Conservation (phyloP, 2,113 vertebrate genomes). For the Cnemophilus loriae region DNA sequence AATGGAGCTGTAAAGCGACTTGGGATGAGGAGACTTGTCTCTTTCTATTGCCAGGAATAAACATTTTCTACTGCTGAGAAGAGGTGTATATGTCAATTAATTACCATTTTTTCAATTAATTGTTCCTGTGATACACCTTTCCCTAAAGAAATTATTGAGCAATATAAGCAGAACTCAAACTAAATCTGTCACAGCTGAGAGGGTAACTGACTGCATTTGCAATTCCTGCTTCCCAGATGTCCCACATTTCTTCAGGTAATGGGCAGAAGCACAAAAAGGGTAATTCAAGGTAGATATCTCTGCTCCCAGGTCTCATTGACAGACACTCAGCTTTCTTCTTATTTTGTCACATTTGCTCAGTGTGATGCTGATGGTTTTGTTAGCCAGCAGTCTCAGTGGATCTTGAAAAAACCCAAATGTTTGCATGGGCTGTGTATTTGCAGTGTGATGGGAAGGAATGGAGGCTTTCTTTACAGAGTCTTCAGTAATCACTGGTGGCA, state of each 20-base stretch:
- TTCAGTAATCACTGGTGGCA: background rate
- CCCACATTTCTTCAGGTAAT: slow-evolving; percentile 1
- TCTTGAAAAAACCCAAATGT: background rate
- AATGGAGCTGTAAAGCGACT: slow-evolving; percentile 6
- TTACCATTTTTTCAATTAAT: slow-evolving; percentile 45
- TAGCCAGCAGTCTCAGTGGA: background rate
- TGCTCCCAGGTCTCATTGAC: background rate
- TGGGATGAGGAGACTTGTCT: background rate
- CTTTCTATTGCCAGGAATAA: slow-evolving; percentile 1
- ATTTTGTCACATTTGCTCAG: slow-evolving; percentile 6
- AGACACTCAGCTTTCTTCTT: background rate
- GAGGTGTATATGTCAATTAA: slow-evolving; percentile 25
- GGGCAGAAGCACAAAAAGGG: background rate
- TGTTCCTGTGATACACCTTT: background rate
- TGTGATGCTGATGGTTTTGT: background rate
- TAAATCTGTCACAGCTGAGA: slow-evolving; percentile 5
- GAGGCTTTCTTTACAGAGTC: background rate
- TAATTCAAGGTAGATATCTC: background rate
- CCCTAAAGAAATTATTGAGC: slow-evolving; percentile 13
- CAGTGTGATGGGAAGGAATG: background rate
- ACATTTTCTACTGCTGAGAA: background rate
- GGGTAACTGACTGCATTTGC: background rate
- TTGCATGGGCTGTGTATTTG: background rate
- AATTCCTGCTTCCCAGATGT: background rate
- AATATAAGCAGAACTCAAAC: slow-evolving; percentile 7